phyloP scores from a whole-genome alignment of 2,113 vertebrate genomes.

The Bombycilla garrulus region DNA sequence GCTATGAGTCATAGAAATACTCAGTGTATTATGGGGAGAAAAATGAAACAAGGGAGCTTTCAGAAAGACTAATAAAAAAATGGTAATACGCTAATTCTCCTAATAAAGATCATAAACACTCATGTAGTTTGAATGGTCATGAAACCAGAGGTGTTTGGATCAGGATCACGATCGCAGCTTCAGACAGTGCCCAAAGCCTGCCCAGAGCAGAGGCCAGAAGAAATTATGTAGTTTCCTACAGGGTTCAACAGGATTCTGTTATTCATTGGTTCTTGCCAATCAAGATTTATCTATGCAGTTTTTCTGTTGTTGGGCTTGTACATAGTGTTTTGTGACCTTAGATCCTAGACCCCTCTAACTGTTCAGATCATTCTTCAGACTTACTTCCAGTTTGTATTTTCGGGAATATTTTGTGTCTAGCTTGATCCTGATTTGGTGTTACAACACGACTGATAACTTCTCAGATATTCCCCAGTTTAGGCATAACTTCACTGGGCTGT shows the following conservation, averaged over 20 bases:
- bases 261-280: neutral
- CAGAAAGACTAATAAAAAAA: neutral
- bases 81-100: rapidly evolving
- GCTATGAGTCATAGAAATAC: neutral
- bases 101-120: neutral
- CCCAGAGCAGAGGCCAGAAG: neutral
- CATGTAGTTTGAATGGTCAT: neutral
- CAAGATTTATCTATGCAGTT: neutral
- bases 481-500: neutral
- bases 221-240: neutral
- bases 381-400: neutral
- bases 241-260: neutral
- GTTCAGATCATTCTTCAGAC: neutral
- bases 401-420: neutral
- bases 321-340: neutral
- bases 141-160: neutral
- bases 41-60: neutral
- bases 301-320: neutral
- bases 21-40: neutral
- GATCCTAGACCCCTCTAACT: neutral
- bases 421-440: neutral
- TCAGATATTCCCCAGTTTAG: neutral
- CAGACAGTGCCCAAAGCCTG: neutral
- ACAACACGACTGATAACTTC: neutral
- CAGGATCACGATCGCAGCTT: neutral